phyloP scores from a whole-genome alignment of 1,140 invertebrate genomes.

The Nebria ingens region DNA sequence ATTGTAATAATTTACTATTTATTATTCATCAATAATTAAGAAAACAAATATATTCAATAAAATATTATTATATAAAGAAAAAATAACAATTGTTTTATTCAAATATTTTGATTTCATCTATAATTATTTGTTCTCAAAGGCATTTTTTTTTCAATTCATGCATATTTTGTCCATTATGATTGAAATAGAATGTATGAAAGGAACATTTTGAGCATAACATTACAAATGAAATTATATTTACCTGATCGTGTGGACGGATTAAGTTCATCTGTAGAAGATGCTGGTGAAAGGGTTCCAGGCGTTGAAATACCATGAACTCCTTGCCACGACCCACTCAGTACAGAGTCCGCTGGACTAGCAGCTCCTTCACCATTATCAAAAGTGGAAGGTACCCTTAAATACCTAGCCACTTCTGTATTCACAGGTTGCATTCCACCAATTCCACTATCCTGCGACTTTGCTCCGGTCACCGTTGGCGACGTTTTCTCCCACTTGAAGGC shows the following conservation, averaged over 20 bases:
- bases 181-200: no score
- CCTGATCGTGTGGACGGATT: conserved; percentile 26
- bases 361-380: conserved; percentile 22
- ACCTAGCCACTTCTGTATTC: conserved; percentile 34
- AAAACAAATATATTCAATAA: no score
- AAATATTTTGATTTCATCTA: no score
- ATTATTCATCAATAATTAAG: no score
- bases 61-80: no score
- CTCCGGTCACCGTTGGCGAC: conserved; percentile 28
- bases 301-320: conserved; percentile 34
- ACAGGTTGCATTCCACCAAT: conserved; percentile 31
- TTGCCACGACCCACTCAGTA: conserved; percentile 32
- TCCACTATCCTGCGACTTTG: conserved; percentile 35
- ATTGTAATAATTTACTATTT: no score
- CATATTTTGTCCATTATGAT: no score
- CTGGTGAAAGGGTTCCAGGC: conserved; percentile 37
- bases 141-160: no score
- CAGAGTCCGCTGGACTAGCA: conserved; percentile 41
- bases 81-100: no score
- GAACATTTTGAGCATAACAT: no score
- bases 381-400: conserved; percentile 39
- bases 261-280: conserved; percentile 42
- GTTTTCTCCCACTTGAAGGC: conserved; percentile 67
- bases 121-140: no score
- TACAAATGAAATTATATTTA: conserved; percentile 20